Percentiles rank a stretch among this genome's conserved stretches.
These are phyloP conservation scores for Nezara viridula DNA, from an alignment of 2,888 invertebrate genomes.

Conservation along the genomic window DNA sequence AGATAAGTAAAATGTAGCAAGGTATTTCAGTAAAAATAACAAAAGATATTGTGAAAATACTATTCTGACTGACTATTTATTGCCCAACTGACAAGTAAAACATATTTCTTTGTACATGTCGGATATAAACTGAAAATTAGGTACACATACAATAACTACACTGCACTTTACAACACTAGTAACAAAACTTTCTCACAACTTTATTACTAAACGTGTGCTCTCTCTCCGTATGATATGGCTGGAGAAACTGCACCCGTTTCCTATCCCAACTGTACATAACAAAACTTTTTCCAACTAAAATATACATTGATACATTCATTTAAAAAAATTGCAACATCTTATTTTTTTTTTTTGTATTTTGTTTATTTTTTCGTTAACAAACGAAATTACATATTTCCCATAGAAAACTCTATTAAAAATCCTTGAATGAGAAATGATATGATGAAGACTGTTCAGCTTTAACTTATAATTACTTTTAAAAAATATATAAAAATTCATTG, in stretches of 20 bases:
- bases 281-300: conserved; percentile 61
- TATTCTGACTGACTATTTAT: conserved; percentile 64
- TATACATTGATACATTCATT: conserved; percentile 61
- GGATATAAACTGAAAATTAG: conserved; percentile 60
- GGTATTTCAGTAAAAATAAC: conserved; percentile 35
- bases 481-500: conserved; percentile 17
- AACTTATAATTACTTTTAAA: conserved; percentile 44
- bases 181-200: conserved; percentile 62
- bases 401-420: conserved; percentile 55
- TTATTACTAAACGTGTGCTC: conserved; percentile 52
- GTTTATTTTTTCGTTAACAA: conserved; percentile 37
- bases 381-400: conserved; percentile 32
- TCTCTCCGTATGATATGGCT: conserved; percentile 63
- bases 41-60: conserved; percentile 63
- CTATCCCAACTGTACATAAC: conserved; percentile 63
- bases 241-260: conserved; percentile 59
- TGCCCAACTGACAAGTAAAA: conserved; percentile 63
- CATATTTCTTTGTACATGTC: conserved; percentile 63
- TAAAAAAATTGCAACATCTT: conserved; percentile 15
- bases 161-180: conserved; percentile 63
- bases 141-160: conserved; percentile 64
- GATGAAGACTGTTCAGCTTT: conserved; percentile 61
- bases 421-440: conserved; percentile 62
- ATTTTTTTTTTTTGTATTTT: conserved; percentile 1
- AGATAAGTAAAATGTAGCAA: not conserved